Conservation (phyloP, 2,888 invertebrate genomes). For the Zygaena filipendulae region DNA sequence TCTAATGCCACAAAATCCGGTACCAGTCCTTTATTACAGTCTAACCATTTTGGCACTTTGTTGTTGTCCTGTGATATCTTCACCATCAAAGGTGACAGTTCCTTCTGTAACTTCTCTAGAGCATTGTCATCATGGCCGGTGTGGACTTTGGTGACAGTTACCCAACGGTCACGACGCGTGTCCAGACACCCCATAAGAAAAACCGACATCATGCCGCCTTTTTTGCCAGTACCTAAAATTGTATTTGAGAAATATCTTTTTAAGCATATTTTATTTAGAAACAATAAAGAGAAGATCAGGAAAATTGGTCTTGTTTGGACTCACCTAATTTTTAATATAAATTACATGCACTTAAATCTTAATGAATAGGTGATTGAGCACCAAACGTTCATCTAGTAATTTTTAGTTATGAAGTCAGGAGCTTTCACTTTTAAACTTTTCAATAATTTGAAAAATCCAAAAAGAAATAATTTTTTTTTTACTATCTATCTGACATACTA, state of each 20-base stretch:
- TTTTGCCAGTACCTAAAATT: slow-evolving; percentile 77
- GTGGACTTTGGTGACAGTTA: slow-evolving; percentile 93
- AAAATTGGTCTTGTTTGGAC: too few species aligned
- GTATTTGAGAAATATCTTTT: background rate
- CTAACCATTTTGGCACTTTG: slow-evolving; percentile 83
- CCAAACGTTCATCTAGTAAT: too few species aligned
- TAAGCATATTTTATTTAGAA: background rate
- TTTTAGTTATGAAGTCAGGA: too few species aligned
- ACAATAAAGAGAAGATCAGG: too few species aligned
- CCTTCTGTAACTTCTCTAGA: slow-evolving; percentile 77
- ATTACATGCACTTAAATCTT: too few species aligned
- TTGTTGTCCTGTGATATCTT: slow-evolving; percentile 82
- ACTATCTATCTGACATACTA: too few species aligned
- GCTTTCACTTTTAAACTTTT: too few species aligned
- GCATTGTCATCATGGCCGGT: slow-evolving; percentile 91
- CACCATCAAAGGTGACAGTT: slow-evolving; percentile 71
- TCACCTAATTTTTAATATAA: too few species aligned
- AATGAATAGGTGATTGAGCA: too few species aligned
- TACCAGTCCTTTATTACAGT: slow-evolving; percentile 83
- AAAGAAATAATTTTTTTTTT: too few species aligned
- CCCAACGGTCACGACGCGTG: slow-evolving; percentile 72
- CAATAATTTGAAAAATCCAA: too few species aligned
- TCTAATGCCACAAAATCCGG: slow-evolving; percentile 90
- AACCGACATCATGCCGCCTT: slow-evolving; percentile 92
- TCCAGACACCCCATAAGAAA: slow-evolving; percentile 95